Evolutionary conservation across 2,888 invertebrate species (phyloP).

Genomic region (Heliconius hortense): DNA sequence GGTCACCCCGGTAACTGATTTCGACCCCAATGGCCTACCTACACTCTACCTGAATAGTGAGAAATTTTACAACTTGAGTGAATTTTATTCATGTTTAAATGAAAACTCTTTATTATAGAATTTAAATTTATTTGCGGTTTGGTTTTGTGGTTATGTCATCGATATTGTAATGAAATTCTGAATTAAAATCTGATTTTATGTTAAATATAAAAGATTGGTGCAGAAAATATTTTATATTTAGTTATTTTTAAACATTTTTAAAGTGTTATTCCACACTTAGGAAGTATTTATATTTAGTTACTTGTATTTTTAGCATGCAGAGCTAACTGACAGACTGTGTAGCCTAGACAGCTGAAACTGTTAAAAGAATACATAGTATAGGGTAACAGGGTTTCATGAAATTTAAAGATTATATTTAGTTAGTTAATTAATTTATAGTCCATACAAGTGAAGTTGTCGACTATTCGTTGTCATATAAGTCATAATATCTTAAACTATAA

Average conservation of each 20-base stretch:
- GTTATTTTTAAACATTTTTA: no score
- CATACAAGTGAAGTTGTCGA: no score
- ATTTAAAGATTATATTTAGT: no score
- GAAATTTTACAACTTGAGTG: conserved; percentile 10
- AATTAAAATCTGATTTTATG: not conserved
- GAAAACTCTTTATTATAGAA: conserved; percentile 4
- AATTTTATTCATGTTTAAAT: conserved; percentile 1
- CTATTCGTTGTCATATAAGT: no score
- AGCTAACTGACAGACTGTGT: no score
- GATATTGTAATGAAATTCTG: conserved; percentile 2
- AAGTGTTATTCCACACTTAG: no score
- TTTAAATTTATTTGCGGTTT: conserved; percentile 10
- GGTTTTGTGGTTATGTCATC: not conserved
- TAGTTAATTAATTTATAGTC: no score
- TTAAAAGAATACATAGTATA: not conserved
- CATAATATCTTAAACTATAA: no score
- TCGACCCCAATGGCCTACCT: conserved; percentile 12
- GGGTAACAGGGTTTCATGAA: not conserved
- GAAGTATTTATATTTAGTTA: no score
- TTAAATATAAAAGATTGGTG: not conserved
- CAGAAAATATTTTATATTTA: not conserved
- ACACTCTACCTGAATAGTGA: conserved; percentile 3
- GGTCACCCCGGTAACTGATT: conserved; percentile 22
- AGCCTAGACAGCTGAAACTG: not conserved
- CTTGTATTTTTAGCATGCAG: no score